Conservation (phyloP, 2,113 vertebrate genomes). For the Centropristis striata region DNA sequence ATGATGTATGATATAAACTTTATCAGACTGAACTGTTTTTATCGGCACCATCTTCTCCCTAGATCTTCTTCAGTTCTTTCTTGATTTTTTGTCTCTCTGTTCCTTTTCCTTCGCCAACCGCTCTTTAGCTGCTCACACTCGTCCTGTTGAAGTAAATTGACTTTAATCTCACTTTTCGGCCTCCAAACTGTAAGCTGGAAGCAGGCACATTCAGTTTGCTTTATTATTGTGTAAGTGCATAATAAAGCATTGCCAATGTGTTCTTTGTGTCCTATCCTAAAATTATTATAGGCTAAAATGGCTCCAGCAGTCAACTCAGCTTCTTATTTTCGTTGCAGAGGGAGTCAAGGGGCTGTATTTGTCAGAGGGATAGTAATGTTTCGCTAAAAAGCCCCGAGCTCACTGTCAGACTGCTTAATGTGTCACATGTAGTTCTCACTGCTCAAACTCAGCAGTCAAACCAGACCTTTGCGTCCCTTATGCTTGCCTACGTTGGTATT, state of each 20-base stretch:
- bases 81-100: background rate
- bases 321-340: conserved; percentile 14
- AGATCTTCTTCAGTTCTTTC: too few relatives aligned
- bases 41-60: background rate
- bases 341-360: conserved; percentile 14
- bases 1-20: conserved; percentile 31
- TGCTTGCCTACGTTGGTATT: conserved; percentile 13
- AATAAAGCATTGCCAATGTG: conserved; percentile 11
- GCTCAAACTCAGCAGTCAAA: conserved; percentile 14
- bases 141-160: background rate
- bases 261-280: conserved; percentile 1
- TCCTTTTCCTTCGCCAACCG: background rate
- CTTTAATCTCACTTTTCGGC: background rate
- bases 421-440: conserved; percentile 7
- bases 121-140: background rate
- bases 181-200: background rate
- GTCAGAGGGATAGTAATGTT: background rate
- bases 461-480: conserved; percentile 9
- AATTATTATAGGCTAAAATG: conserved; percentile 13
- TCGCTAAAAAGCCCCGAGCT: background rate
- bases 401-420: background rate
- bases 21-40: conserved; percentile 12
- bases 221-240: background rate
- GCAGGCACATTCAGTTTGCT: background rate
- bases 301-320: conserved; percentile 1